Base-by-base conservation (phyloP, 2,113 vertebrate species). In the Heterocephalus glaber region DNA sequence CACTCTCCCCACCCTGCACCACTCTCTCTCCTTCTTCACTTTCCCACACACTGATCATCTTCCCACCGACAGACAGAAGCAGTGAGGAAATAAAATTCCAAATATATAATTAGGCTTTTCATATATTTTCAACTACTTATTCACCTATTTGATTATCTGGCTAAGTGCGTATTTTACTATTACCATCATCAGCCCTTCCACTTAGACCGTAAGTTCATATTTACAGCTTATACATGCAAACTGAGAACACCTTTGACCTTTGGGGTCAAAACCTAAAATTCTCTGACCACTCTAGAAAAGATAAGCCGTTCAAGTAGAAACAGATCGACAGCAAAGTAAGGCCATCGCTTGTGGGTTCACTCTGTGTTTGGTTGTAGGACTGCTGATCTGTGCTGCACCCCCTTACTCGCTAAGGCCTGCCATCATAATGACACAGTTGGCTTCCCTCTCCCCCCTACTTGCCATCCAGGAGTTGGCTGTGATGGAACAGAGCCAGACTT, bases 71-170 rank as follows among this genome's bases (percentile, higher is more conserved):
- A 60, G 89, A 41, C 26, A 61, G 90, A 7, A 49, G 66, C 13
- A 86, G 30, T 26, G 56, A 93, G 80, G n/a, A 91, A 86, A 85
- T 44, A 56, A 77, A 95, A 95, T 47, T 61, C 24, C 30, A 91
- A 72, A 16, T 63, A 17, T 58, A 49, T 5, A 58, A 65, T 74
- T 28, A 89, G n/a, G 38, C 9, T 94, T 60, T 60, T 83, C 82
- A 83, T 11, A 87, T 76, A 47, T 47, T 93, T 87, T 77, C 22
- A 92, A 90, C 10, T 65, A 79, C 41, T 60, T 81, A 41, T 6
- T 95, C 41, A 35, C 35, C 66, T 72, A 65, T 60, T 70, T 91
- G 72, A 76, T 80, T 65, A 76, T 60, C 77, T 90, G 70, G 77
- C 33, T 89, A 82, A 86, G 26, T 72, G 90, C 52, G 38, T 56